These are phyloP conservation scores for Zaprionus ghesquierei DNA, from an alignment of 1,140 invertebrate genomes.

Conservation along the genomic window DNA sequence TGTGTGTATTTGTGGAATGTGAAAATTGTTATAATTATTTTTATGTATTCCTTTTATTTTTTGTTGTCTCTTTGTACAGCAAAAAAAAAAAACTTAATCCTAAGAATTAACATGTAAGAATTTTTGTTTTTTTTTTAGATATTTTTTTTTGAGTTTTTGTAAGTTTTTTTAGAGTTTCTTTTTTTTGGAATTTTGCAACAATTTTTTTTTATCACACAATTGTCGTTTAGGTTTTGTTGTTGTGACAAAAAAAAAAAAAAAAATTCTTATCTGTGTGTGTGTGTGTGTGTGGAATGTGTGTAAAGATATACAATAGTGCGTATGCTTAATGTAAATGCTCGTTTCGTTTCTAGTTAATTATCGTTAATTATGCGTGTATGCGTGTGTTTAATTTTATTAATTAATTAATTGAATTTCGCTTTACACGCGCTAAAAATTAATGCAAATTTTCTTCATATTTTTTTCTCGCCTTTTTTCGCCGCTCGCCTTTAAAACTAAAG, in stretches of 20 bases:
- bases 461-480: not conserved
- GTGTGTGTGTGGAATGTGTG: slow-evolving; percentile 32
- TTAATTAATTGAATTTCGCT: slow-evolving; percentile 19
- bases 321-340: slow-evolving; percentile 73
- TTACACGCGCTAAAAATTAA: slow-evolving; percentile 40
- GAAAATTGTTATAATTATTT: not conserved
- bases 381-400: slow-evolving; percentile 27
- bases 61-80: slow-evolving; percentile 46
- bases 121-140: slow-evolving; percentile 7
- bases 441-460: slow-evolving; percentile 23
- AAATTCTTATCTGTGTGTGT: too few species aligned
- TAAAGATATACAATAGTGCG: slow-evolving; percentile 78
- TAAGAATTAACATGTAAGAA: slow-evolving; percentile 51
- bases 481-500: slow-evolving; percentile 67
- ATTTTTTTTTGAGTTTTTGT: slow-evolving; percentile 8
- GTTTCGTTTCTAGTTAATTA: slow-evolving; percentile 48
- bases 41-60: too few species aligned
- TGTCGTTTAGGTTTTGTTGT: slow-evolving; percentile 50
- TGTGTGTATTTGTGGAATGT: slow-evolving; percentile 13
- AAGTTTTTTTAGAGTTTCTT: slow-evolving; percentile 12
- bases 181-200: slow-evolving; percentile 56
- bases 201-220: slow-evolving; percentile 78
- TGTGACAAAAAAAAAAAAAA: too few species aligned
- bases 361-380: slow-evolving; percentile 41
- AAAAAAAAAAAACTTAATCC: slow-evolving; percentile 31